A percentile compares a stretch with the other conserved stretches of the same genome.
phyloP scores from a whole-genome alignment of 2,797 vertebrate species.

The Helostoma temminkii region DNA sequence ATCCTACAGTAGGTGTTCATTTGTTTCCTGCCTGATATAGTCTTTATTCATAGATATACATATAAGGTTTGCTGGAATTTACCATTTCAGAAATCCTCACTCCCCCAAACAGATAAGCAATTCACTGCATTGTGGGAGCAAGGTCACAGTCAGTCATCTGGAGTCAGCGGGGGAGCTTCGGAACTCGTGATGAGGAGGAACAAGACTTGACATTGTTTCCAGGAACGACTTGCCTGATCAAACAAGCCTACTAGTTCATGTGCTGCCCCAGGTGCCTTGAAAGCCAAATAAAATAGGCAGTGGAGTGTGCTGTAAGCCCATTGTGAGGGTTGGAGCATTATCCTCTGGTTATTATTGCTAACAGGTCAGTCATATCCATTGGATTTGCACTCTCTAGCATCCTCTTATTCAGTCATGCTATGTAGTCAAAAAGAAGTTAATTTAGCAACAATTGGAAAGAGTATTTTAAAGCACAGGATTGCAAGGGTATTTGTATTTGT shows the following conservation, averaged over 20 bases:
- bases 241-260: slow-evolving; percentile 52
- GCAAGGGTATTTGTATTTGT: neutral
- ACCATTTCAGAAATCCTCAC: slow-evolving; percentile 14
- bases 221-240: slow-evolving; percentile 54
- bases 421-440: slow-evolving; percentile 10
- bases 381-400: slow-evolving; percentile 37
- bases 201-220: slow-evolving; percentile 74
- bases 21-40: slow-evolving; percentile 9
- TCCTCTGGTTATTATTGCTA: slow-evolving; percentile 56
- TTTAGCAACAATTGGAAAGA: neutral
- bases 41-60: neutral
- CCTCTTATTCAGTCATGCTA: slow-evolving; percentile 13
- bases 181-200: slow-evolving; percentile 62
- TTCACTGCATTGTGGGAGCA: slow-evolving; percentile 50
- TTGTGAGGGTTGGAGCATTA: slow-evolving; percentile 27
- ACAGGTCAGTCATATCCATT: slow-evolving; percentile 60
- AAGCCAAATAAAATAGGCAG: slow-evolving; percentile 58
- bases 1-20: neutral
- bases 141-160: slow-evolving; percentile 43
- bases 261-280: slow-evolving; percentile 52
- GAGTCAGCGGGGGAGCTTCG: slow-evolving; percentile 45
- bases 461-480: neutral
- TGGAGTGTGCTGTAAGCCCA: slow-evolving; percentile 57
- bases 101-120: slow-evolving; percentile 54
- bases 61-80: neutral